Evolutionary conservation across 2,113 vertebrate genomes (phyloP).

Genomic region (Enhydra lutris): DNA sequence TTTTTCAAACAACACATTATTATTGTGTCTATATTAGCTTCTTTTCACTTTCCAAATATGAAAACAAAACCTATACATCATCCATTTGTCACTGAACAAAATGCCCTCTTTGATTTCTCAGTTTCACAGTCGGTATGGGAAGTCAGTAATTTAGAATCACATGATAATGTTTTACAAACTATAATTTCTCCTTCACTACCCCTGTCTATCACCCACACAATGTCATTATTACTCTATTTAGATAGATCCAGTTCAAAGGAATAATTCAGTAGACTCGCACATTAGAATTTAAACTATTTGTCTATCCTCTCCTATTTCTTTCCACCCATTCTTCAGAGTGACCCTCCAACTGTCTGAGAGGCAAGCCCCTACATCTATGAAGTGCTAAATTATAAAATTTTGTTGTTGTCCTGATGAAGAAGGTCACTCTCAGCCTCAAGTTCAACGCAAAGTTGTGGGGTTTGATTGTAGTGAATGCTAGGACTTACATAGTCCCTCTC

Average conservation of each 20-base stretch:
- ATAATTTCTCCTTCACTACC: neutral
- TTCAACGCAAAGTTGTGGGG: neutral
- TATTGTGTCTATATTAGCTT: neutral
- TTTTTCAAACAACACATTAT: neutral
- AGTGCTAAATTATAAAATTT: neutral
- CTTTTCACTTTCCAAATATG: neutral
- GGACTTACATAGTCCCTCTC: neutral
- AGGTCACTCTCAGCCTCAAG: neutral
- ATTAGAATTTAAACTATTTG: neutral
- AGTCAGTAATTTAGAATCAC: neutral
- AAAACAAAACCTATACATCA: neutral
- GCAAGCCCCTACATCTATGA: neutral
- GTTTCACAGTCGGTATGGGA: neutral
- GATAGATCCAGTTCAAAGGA: neutral
- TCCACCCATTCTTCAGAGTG: neutral
- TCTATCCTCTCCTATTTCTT: neutral
- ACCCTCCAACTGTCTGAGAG: neutral
- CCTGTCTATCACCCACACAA: rapidly evolving
- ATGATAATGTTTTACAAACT: neutral
- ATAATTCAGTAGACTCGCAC: neutral
- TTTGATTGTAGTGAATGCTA: neutral
- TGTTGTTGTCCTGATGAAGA: neutral
- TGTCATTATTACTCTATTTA: neutral
- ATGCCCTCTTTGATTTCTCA: neutral
- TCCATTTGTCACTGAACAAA: neutral